Percentiles rank a stretch among this genome's conserved stretches.
Conservation (phyloP, 2,888 invertebrate species). For the Choreutis nemorana region DNA sequence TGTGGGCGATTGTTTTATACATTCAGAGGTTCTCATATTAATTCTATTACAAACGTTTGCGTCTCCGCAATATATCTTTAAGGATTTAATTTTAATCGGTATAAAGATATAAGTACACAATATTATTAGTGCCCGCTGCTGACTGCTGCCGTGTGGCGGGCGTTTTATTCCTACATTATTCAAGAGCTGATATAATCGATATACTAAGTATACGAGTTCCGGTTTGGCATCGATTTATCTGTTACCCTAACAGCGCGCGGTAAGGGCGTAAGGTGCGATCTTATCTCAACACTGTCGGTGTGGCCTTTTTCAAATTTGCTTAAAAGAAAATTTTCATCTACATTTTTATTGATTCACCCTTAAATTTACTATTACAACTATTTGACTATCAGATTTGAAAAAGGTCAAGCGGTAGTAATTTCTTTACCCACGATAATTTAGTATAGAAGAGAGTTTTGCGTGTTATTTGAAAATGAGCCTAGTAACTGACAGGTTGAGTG, state of each 20-base stretch:
- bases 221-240: constrained; percentile 59
- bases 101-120: constrained; percentile 55
- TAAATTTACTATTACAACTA: too few relatives aligned
- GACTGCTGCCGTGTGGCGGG: constrained; percentile 23
- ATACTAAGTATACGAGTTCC: constrained; percentile 56
- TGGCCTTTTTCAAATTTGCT: too few relatives aligned
- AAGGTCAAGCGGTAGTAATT: too few relatives aligned
- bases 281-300: too few relatives aligned
- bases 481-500: too few relatives aligned
- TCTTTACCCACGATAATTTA: too few relatives aligned
- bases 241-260: constrained; percentile 40
- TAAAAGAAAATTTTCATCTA: too few relatives aligned
- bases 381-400: too few relatives aligned
- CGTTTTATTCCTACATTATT: constrained; percentile 45
- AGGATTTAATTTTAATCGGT: constrained; percentile 49
- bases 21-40: constrained; percentile 56
- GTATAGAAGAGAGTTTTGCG: too few relatives aligned
- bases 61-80: constrained; percentile 53
- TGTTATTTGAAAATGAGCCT: too few relatives aligned
- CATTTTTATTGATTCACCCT: too few relatives aligned
- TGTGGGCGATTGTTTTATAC: constrained; percentile 67
- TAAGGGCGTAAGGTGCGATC: too few relatives aligned
- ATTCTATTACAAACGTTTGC: constrained; percentile 54
- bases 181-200: constrained; percentile 52
- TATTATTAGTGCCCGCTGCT: constrained; percentile 31